Evolutionary conservation across 2,797 vertebrate species (phyloP), one percentile per base, ranked within the genome.

Genomic region (Rhinogobio ventralis): DNA sequence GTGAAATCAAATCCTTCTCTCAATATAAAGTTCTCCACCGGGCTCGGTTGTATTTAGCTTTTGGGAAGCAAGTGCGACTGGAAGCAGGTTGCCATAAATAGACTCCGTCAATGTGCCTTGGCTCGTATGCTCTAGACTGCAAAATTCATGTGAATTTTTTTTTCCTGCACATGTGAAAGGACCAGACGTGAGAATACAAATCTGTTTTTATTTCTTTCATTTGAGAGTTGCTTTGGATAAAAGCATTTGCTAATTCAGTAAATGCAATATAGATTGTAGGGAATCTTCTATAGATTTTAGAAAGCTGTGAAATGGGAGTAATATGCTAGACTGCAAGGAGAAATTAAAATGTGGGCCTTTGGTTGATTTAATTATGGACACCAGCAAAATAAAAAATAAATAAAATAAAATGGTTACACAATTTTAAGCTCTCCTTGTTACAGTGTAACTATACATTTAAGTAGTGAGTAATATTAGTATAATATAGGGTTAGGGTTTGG

Each of bases 11-110:
- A 89, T 77, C 83, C 81, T 28, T 25, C 19, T 85, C 89, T 81
- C 53, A 55, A 86, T 87, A 87, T 87, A 89, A 85, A 82, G 45
- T 20, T 79, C 60, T 86, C 79, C 79, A 30, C 79, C 66, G 84
- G 80, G 60, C 30, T 28, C 17, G 68, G 84, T 82, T 83, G 87
- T 82, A 88, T 91, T 87, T 79, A 88, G 86, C 55, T 75, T 87
- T 87, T 90, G 86, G 86, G 79, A 87, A 93, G 94, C 92, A 91
- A 93, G 92, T 90, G 20, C 51, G 85, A 80, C 79, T 87, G 88
- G 90, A 93, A 93, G 91, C 91, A 75, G 84, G 91, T 87, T 86
- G 92, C 92, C 86, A 89, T 90, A 94, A 95, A 96, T 95, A 96
- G 85, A 82, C 66, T 93, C 91, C 2, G 20, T 79, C 51, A 49